Evolutionary conservation across 2,113 vertebrate genomes (phyloP), one percentile per base, ranked within the genome.

Genomic region (Harpagus bidentatus): DNA sequence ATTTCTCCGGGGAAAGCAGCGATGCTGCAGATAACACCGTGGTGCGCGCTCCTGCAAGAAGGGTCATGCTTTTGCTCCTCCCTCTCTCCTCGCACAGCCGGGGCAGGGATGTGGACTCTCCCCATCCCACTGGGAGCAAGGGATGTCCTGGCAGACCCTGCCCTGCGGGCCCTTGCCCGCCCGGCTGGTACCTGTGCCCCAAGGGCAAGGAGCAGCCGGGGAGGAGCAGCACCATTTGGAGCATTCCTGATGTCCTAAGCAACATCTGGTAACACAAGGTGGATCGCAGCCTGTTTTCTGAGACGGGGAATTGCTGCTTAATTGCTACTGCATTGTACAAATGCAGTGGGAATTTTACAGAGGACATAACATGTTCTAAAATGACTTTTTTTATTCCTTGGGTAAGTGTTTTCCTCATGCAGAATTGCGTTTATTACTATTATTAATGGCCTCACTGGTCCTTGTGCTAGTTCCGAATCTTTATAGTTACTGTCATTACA

Each of bases 21-120:
- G 2, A 23, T 4, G 18, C 43, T 78, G 69, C 50, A 31, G 56
- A 12, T 53, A 47, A 25, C 0, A 2, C 74, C 2, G 0, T 0
- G 3, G 23, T 14, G 17, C 0, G 0, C 21, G 0, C 17, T 32
- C 15, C 47, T 63, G 43, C 76, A 19, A 28, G 31, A 48, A 5
- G 9, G 9, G 5, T 32, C 2, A 5, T 43, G 53, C 36, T 77
- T 80, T 65, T 40, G 14, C 53, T 66, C 28, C 55, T 52, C 16
- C 55, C 9, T n/a, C 34, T 48, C 28, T 81, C 10, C 16, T 36
- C 3, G 2, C 2, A 1, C 58, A 47, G 32, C 58, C 1, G 2
- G n/a, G 36, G 43, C 34, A 36, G 11, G 48, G 36, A 34, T 3
- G 2, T 3, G 28, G 38, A 16, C 6, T 84, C 42, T 42, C 28